Percentiles rank a stretch among this genome's conserved stretches.
These are phyloP conservation scores for Dromiciops gliroides DNA, from an alignment of 2,113 vertebrate species.

Conservation along the genomic window DNA sequence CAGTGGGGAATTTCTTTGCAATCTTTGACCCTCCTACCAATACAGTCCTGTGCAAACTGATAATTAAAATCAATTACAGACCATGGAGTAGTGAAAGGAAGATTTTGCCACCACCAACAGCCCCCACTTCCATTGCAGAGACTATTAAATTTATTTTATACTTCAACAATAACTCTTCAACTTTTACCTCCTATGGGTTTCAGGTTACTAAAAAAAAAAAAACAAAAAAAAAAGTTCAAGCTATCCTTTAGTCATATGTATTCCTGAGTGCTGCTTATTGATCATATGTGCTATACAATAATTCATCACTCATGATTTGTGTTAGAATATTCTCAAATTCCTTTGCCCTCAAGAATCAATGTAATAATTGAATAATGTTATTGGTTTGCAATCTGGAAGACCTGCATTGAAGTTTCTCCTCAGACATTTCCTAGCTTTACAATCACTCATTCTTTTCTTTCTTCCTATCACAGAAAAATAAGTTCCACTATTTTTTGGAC, in stretches of 20 bases:
- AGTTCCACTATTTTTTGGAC: not conserved
- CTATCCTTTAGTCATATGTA: constrained; percentile 22
- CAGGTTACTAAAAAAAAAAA: constrained; percentile 49
- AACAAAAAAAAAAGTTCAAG: too few relatives aligned
- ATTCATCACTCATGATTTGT: not conserved
- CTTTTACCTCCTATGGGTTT: constrained; percentile 17
- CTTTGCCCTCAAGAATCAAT: not conserved
- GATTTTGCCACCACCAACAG: constrained; percentile 22
- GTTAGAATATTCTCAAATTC: not conserved
- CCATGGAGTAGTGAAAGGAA: constrained; percentile 60
- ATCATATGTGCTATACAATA: constrained; percentile 24
- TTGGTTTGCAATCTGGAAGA: not conserved
- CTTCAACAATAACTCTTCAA: constrained; percentile 34
- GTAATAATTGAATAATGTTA: not conserved
- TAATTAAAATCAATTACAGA: constrained; percentile 76
- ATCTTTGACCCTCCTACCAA: constrained; percentile 74
- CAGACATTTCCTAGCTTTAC: not conserved
- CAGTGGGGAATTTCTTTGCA: constrained; percentile 60
- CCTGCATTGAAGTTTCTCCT: not conserved
- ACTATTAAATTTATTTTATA: constrained; percentile 70
- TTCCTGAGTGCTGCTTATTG: constrained; percentile 10
- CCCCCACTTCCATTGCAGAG: constrained; percentile 8
- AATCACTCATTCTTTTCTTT: not conserved
- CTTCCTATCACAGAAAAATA: not conserved
- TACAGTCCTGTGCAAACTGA: constrained; percentile 64